Percentiles rank a stretch among this genome's conserved stretches.
Conservation (phyloP, 2,888 invertebrate genomes). For the Pollenia amentaria region DNA sequence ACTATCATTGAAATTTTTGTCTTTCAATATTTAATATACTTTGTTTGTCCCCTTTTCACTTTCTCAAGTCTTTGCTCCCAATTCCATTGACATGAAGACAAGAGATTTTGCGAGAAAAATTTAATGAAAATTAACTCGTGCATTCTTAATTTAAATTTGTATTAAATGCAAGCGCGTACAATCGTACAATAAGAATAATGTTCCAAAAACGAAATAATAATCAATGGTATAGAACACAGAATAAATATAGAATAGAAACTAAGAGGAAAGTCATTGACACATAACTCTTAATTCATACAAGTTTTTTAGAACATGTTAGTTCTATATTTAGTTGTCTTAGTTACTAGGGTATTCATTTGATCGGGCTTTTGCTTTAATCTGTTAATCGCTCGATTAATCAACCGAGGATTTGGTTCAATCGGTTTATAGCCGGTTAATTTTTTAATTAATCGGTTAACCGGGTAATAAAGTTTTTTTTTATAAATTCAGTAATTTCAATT, state of each 20-base stretch:
- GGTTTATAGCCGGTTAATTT: no score
- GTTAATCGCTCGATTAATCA: no score
- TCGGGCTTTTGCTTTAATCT: no score
- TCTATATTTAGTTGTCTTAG: no score
- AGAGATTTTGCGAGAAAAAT: constrained; percentile 76
- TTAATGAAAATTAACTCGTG: constrained; percentile 83
- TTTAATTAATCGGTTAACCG: no score
- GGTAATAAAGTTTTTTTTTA: no score
- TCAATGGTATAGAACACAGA: background rate
- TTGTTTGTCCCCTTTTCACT: background rate
- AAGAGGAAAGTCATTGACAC: no score
- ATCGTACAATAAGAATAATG: constrained; percentile 22
- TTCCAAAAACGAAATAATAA: constrained; percentile 15
- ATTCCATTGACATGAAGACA: constrained; percentile 9
- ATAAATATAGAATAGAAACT: background rate
- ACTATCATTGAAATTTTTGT: background rate
- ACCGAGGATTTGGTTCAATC: no score
- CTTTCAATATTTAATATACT: background rate
- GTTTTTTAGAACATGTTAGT: no score
- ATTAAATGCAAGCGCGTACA: constrained; percentile 63
- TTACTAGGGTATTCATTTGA: no score
- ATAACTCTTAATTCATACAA: no score
- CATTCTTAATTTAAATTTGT: constrained; percentile 83
- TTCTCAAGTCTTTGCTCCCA: background rate
- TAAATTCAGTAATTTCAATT: no score